A percentile compares a stretch with the other conserved stretches of the same genome.
phyloP scores from a whole-genome alignment of 2,797 vertebrate genomes.

The Pangasius krempfi region DNA sequence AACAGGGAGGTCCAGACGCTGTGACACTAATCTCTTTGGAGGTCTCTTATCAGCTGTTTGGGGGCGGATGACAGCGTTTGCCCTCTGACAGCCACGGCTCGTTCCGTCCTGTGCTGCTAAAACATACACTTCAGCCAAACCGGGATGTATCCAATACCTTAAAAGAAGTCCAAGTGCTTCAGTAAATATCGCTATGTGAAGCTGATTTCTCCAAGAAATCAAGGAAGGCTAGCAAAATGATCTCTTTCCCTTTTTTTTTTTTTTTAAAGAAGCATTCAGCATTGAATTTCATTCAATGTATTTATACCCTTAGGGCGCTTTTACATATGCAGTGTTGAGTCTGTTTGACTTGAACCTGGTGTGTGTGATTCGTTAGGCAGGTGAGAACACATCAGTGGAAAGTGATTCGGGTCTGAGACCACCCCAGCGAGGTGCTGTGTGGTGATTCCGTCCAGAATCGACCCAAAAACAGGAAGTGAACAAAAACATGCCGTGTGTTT shows the following conservation, averaged over 20 bases:
- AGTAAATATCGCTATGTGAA: neutral
- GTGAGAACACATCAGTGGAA: neutral
- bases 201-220: neutral
- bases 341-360: neutral
- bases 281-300: neutral
- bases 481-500: neutral
- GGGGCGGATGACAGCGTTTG: constrained; percentile 30
- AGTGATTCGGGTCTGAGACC: neutral
- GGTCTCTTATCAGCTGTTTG: constrained; percentile 45
- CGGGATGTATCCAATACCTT: neutral
- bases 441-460: neutral
- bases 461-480: constrained; percentile 2
- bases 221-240: neutral
- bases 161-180: constrained; percentile 4
- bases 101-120: constrained; percentile 28
- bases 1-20: constrained; percentile 41
- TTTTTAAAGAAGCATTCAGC: neutral
- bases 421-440: neutral
- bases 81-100: constrained; percentile 29
- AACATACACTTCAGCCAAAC: constrained; percentile 25
- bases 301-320: neutral
- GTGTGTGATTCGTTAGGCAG: neutral
- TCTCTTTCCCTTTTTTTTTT: neutral
- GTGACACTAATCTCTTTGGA: constrained; percentile 50
- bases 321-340: neutral